Evolutionary conservation across 2,797 vertebrate genomes (phyloP).

Genomic region (Gadopsis bispinosus): DNA sequence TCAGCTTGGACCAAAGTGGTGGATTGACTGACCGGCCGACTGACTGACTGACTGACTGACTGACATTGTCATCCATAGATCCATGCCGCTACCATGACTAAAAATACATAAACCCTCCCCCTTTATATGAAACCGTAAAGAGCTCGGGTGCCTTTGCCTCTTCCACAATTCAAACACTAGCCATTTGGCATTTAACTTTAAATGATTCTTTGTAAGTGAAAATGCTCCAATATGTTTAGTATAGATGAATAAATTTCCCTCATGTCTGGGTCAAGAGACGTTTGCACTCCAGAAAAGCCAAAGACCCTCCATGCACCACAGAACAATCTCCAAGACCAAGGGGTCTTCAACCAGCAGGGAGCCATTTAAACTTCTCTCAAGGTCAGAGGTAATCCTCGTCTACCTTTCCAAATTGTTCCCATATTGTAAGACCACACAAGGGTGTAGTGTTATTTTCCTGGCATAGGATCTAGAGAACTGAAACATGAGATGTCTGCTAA

Average conservation of each 20-base stretch:
- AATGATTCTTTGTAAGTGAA: slow-evolving; percentile 7
- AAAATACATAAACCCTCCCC: background rate
- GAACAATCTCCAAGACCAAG: background rate
- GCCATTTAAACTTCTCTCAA: slow-evolving; percentile 1
- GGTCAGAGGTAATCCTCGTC: slow-evolving; percentile 33
- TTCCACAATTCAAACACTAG: background rate
- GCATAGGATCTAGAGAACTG: slow-evolving; percentile 32
- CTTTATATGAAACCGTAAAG: background rate
- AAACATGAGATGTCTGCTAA: slow-evolving; percentile 51
- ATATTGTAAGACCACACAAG: slow-evolving; percentile 61
- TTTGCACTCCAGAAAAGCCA: slow-evolving; percentile 15
- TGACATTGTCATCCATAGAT: too few relatives aligned
- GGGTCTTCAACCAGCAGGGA: slow-evolving; percentile 1
- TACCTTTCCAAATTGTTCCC: slow-evolving; percentile 51
- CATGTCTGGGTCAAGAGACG: slow-evolving; percentile 11
- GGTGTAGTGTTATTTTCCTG: slow-evolving; percentile 68
- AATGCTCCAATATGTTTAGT: background rate
- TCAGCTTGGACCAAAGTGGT: background rate
- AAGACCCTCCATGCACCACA: slow-evolving; percentile 5
- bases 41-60: too few relatives aligned
- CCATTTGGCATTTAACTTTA: slow-evolving; percentile 13
- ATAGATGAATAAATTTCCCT: background rate
- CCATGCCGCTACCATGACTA: too few relatives aligned
- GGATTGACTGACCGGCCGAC: background rate
- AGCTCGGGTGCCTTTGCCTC: background rate